Percentiles rank a stretch among this genome's conserved stretches.
These are phyloP conservation scores for Carcinoscorpius rotundicauda DNA, from an alignment of 1,140 invertebrate species.

Conservation along the genomic window DNA sequence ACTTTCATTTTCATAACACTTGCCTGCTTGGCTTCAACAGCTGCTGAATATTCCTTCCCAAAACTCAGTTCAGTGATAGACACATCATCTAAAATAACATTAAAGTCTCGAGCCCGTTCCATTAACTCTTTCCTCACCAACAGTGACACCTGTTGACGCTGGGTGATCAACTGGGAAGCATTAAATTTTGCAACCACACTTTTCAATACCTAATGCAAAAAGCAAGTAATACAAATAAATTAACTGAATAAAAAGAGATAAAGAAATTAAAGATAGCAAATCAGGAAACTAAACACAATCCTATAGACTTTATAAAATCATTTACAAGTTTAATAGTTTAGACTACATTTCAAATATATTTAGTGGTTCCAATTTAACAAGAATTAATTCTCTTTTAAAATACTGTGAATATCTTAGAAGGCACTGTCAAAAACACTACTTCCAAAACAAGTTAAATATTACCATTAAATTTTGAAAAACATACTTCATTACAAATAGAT, in stretches of 20 bases:
- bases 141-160: conserved; percentile 88
- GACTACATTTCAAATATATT: too few species aligned
- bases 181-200: conserved; percentile 99
- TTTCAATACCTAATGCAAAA: conserved; percentile 53
- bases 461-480: too few species aligned
- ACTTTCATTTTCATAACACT: not conserved
- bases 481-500: conserved; percentile 96
- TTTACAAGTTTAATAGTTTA: too few species aligned
- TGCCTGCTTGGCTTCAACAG: conserved; percentile 97
- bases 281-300: not conserved
- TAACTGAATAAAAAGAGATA: not conserved
- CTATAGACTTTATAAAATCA: too few species aligned
- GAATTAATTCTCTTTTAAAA: not conserved
- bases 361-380: too few species aligned
- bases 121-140: conserved; percentile 86
- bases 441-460: too few species aligned
- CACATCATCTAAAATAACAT: conserved; percentile 99
- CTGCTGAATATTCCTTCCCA: conserved; percentile 98
- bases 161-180: conserved; percentile 97
- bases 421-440: not conserved
- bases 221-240: conserved; percentile 5
- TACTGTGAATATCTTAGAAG: conserved; percentile 9
- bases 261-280: conserved; percentile 1
- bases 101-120: conserved; percentile 95
- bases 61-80: conserved; percentile 98